A percentile compares a stretch with the other conserved stretches of the same genome.
These are phyloP conservation scores for Tortricodes alternella DNA, from an alignment of 2,888 invertebrate species.

Conservation along the genomic window DNA sequence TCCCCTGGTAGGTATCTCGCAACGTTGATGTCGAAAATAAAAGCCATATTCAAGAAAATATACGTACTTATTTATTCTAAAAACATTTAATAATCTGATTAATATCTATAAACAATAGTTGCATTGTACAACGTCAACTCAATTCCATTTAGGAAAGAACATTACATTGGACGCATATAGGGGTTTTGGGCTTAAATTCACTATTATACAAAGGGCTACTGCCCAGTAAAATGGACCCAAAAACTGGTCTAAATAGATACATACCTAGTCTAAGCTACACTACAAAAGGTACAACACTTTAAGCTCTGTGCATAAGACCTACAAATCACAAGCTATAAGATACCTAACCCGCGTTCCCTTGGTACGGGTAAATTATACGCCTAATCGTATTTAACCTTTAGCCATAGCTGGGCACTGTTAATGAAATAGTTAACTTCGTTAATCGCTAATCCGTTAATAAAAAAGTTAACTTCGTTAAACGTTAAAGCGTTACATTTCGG, in stretches of 20 bases:
- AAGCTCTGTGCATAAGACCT: constrained; percentile 25
- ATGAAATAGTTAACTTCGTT: too few relatives aligned
- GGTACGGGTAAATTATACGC: background rate
- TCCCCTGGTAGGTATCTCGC: too few relatives aligned
- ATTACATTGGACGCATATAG: constrained; percentile 26
- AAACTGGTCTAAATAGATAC: constrained; percentile 24
- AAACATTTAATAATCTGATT: constrained; percentile 25
- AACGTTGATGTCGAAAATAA: too few relatives aligned
- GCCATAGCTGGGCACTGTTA: too few relatives aligned
- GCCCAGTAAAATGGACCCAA: constrained; percentile 30
- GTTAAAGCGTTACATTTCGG: too few relatives aligned
- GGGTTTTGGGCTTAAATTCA: constrained; percentile 1
- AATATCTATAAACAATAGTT: constrained; percentile 18
- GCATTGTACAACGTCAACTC: background rate
- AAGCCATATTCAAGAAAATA: constrained; percentile 26
- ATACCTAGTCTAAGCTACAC: constrained; percentile 15
- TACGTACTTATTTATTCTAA: constrained; percentile 31
- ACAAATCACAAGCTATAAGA: constrained; percentile 3
- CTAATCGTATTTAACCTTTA: too few relatives aligned
- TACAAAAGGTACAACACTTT: constrained; percentile 16
- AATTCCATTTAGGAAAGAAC: constrained; percentile 2
- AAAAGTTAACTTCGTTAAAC: too few relatives aligned
- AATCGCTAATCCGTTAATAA: too few relatives aligned
- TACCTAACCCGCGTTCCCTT: background rate
- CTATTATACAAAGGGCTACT: constrained; percentile 15